Percentiles rank a stretch among this genome's conserved stretches.
phyloP scores from a whole-genome alignment of 2,888 invertebrate genomes.

The Cacoxenus indagator region DNA sequence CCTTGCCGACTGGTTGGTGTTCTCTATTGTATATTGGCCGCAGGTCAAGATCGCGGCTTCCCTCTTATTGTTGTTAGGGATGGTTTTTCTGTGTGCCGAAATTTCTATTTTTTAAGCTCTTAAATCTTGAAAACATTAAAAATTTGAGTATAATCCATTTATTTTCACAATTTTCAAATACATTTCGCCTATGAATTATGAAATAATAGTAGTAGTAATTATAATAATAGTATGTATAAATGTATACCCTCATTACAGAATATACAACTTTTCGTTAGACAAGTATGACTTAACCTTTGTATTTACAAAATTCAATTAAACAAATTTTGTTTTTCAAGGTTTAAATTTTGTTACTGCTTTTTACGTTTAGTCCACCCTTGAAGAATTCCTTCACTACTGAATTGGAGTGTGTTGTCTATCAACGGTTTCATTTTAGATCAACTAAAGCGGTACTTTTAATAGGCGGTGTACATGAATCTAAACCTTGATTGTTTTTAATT shows the following conservation, averaged over 20 bases:
- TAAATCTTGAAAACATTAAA: no score
- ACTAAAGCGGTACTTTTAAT: background rate
- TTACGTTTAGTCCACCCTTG: background rate
- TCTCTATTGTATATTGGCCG: no score
- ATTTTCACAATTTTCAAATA: background rate
- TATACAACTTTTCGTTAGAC: background rate
- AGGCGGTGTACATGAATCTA: conserved; percentile 4
- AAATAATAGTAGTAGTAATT: background rate
- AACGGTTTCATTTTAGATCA: conserved; percentile 8
- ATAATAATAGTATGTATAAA: conserved; percentile 2
- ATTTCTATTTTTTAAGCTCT: no score
- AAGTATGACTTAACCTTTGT: background rate
- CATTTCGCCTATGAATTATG: conserved; percentile 8
- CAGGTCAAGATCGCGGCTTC: no score
- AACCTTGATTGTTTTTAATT: background rate
- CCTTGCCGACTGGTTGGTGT: no score
- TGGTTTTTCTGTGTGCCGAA: no score
- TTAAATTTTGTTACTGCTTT: background rate
- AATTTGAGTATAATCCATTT: background rate
- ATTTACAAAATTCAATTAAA: no score
- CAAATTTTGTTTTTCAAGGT: no score
- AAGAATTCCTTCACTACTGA: no score
- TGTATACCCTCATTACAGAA: background rate
- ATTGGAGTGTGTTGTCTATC: no score
- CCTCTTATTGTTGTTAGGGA: no score